phyloP scores from a whole-genome alignment of 2,888 invertebrate species.

The Drosophila parthenogenetica region DNA sequence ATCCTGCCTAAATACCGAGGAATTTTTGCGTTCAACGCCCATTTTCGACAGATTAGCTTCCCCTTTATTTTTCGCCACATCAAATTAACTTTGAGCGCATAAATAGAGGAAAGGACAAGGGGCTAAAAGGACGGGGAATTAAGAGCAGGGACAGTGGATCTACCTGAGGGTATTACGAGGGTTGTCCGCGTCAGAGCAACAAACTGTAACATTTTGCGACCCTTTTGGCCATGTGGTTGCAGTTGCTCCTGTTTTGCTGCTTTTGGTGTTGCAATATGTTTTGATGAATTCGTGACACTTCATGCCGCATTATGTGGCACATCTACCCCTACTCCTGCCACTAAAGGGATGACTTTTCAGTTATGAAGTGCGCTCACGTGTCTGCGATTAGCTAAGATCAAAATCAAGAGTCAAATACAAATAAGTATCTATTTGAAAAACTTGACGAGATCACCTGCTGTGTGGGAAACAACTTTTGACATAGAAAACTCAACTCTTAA shows the following conservation, averaged over 20 bases:
- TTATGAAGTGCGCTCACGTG: slow-evolving; percentile 80
- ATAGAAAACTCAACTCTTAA: slow-evolving; percentile 4
- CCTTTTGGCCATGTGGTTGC: slow-evolving; percentile 38
- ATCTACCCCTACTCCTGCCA: slow-evolving; percentile 7
- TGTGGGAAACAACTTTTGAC: slow-evolving; percentile 37
- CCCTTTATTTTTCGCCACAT: slow-evolving; percentile 32
- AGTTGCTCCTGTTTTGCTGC: slow-evolving; percentile 58
- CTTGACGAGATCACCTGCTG: slow-evolving; percentile 63
- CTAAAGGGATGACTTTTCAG: slow-evolving; percentile 34
- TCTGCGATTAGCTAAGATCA: slow-evolving; percentile 69
- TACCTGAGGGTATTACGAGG: slow-evolving; percentile 37
- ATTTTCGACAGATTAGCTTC: slow-evolving; percentile 66
- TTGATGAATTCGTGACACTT: slow-evolving; percentile 83
- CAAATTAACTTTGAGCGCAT: slow-evolving; percentile 61
- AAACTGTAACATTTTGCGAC: slow-evolving; percentile 40
- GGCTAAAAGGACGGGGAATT: neutral
- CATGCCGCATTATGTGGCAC: slow-evolving; percentile 74
- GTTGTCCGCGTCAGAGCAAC: slow-evolving; percentile 16
- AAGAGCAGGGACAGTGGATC: neutral
- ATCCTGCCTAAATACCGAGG: slow-evolving; percentile 71
- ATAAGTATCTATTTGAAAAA: slow-evolving; percentile 14
- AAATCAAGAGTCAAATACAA: slow-evolving; percentile 22
- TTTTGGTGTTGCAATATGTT: slow-evolving; percentile 66
- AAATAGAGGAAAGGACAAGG: slow-evolving; percentile 14
- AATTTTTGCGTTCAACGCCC: slow-evolving; percentile 81